Percentiles rank a stretch among this genome's conserved stretches.
phyloP scores from a whole-genome alignment of 2,113 vertebrate genomes.

The Pomatorhinus ruficollis region DNA sequence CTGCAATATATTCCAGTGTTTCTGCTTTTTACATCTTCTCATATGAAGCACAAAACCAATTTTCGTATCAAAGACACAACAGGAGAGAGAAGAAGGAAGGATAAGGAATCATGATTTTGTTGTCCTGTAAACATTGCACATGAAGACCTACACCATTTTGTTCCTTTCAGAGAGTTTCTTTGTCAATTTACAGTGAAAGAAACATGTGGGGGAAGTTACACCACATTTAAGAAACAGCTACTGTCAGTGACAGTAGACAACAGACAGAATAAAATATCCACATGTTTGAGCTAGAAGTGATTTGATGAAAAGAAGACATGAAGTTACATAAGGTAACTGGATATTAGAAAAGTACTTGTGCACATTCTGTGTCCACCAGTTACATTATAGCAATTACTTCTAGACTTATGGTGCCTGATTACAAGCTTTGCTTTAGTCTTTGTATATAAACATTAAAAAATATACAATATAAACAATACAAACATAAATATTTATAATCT shows the following conservation, averaged over 20 bases:
- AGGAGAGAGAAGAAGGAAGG: not conserved
- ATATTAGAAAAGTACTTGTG: not conserved
- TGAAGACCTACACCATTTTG: not conserved
- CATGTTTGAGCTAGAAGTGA: not conserved
- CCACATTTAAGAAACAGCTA: not conserved
- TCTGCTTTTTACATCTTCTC: not conserved
- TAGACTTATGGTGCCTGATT: not conserved
- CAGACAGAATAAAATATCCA: not conserved
- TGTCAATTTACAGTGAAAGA: not conserved
- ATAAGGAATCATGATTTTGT: not conserved
- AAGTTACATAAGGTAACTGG: not conserved
- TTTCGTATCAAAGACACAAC: not conserved
- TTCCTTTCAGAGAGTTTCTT: not conserved
- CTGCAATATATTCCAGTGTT: not conserved
- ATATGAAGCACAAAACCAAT: not conserved
- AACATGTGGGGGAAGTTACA: fast-evolving
- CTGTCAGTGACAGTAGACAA: not conserved
- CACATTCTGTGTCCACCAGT: not conserved
- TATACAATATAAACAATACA: not conserved
- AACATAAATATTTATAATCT: not conserved
- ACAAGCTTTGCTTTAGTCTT: not conserved
- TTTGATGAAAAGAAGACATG: not conserved
- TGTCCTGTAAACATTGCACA: not conserved
- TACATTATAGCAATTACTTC: not conserved
- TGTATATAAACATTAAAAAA: not conserved